phyloP scores from a whole-genome alignment of 2,113 vertebrate genomes.

The Tragelaphus imberbis region DNA sequence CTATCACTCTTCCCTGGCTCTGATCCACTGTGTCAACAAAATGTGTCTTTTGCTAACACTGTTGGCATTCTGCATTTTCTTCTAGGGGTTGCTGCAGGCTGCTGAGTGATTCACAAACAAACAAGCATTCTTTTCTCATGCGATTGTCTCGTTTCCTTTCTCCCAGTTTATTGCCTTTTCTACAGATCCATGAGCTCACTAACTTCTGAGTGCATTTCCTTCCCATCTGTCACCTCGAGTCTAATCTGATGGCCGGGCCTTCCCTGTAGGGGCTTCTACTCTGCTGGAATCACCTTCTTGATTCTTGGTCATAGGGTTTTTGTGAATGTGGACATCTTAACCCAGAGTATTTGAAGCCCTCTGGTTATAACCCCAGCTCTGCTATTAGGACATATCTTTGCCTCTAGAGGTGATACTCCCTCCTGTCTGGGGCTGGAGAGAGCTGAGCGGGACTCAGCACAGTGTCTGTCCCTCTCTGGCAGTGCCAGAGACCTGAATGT shows the following conservation, averaged over 20 bases:
- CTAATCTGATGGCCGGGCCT: too few relatives aligned
- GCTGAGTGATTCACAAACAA: neutral
- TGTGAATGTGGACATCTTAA: neutral
- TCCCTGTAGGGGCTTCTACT: neutral
- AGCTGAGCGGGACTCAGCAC: neutral
- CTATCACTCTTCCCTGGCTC: neutral
- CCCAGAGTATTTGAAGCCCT: neutral
- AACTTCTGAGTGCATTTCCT: neutral
- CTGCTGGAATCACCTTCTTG: neutral
- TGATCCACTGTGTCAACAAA: neutral
- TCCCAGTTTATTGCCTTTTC: neutral
- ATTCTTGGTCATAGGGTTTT: neutral
- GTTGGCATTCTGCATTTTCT: neutral
- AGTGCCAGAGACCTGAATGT: neutral
- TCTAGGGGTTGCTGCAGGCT: neutral
- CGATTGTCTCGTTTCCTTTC: neutral
- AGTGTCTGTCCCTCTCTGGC: neutral
- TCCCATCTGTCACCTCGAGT: neutral
- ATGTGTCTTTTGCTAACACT: neutral
- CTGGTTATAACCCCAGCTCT: neutral
- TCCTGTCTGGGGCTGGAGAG: neutral
- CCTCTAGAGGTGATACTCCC: neutral
- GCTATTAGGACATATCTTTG: neutral
- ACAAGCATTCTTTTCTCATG: neutral
- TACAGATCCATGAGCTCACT: neutral